phyloP scores from a whole-genome alignment of 2,888 invertebrate species.

The Eilema griseolum region DNA sequence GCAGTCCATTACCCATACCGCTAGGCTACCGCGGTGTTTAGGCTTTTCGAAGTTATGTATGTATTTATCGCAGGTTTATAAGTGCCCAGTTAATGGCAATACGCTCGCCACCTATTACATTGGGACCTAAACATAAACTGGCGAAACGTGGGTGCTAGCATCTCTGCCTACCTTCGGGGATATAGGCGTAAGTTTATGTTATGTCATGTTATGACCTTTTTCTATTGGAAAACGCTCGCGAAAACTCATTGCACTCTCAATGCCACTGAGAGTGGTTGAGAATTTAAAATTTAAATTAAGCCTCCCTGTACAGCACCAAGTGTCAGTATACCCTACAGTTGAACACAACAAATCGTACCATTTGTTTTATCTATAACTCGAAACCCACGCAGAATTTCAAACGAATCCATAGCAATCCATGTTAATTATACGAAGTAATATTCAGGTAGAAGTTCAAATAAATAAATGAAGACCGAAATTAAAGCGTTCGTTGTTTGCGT shows the following conservation, averaged over 20 bases:
- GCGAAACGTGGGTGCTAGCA: no score
- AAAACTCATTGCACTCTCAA: neutral
- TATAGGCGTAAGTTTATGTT: no score
- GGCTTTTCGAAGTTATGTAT: no score
- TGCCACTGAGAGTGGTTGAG: neutral
- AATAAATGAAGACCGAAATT: neutral
- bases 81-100: no score
- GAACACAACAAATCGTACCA: neutral
- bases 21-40: no score
- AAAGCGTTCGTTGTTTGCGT: neutral
- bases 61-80: no score
- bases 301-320: neutral
- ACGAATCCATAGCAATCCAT: neutral
- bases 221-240: neutral
- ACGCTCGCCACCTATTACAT: no score
- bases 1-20: no score
- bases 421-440: constrained; percentile 2
- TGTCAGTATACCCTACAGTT: neutral
- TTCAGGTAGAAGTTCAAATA: constrained; percentile 5
- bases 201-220: no score
- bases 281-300: constrained; percentile 1
- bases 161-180: no score
- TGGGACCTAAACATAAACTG: no score
- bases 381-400: neutral
- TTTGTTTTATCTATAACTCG: constrained; percentile 3